A percentile compares a stretch with the other conserved stretches of the same genome.
Evolutionary conservation across 2,797 vertebrate species (phyloP).

Genomic region (Fundulus diaphanus): DNA sequence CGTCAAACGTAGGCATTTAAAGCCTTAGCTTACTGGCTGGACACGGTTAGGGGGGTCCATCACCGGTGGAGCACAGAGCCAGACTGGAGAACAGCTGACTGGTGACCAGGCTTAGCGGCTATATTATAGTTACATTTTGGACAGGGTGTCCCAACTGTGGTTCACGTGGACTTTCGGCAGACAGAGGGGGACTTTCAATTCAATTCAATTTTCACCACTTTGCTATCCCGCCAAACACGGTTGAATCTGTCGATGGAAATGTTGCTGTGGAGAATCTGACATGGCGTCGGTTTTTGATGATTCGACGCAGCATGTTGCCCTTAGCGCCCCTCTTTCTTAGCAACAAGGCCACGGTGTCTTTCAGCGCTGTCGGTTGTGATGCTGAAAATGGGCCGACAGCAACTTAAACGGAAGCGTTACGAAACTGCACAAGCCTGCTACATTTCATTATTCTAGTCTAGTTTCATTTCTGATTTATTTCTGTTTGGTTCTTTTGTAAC

Average conservation of each 20-base stretch:
- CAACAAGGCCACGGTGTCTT: background rate
- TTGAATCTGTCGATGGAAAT: background rate
- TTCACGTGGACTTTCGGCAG: no score
- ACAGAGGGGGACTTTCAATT: no score
- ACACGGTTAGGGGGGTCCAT: constrained; percentile 69
- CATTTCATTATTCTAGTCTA: constrained; percentile 8
- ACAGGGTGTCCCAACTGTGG: no score
- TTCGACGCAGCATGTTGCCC: background rate
- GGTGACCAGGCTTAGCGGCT: background rate
- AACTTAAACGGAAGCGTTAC: no score
- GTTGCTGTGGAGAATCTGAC: no score
- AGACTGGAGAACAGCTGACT: background rate
- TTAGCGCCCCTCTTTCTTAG: background rate
- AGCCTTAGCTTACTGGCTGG: constrained; percentile 79
- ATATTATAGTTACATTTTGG: background rate
- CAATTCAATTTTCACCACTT: background rate
- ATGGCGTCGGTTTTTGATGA: background rate
- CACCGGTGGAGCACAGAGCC: constrained; percentile 65
- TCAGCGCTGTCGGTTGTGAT: no score
- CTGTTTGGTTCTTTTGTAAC: no score
- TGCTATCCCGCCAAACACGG: background rate
- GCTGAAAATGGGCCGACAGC: no score
- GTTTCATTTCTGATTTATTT: background rate
- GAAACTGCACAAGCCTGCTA: constrained; percentile 15
- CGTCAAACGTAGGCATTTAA: constrained; percentile 38